Evolutionary conservation across 2,113 vertebrate species (phyloP), one percentile per base, ranked within the genome.

Genomic region (Cynopterus brachyotis): DNA sequence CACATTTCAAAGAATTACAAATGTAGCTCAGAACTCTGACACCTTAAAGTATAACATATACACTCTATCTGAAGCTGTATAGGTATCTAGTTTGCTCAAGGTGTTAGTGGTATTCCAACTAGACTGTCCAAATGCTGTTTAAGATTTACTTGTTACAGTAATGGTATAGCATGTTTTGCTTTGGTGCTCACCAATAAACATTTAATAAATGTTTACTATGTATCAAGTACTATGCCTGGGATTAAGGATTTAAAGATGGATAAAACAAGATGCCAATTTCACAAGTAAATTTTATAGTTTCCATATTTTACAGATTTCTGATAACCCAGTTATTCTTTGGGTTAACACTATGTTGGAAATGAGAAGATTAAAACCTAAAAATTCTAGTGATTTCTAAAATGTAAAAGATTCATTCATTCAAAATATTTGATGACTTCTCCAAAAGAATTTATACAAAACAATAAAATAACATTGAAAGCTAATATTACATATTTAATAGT

Each of bases 1-100:
- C 81, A 97, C 11, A 98, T 73, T 96, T 87, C 45, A 96, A 84
- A 60, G 50, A 94, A 79, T 96, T 92, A 95, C 37, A 87, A 85
- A 83, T 62, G 50, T 30, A 69, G 55, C 26, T 72, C 55, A 73
- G 91, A 92, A 92, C 42, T 60, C 55, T 94, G 59, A 64, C 20
- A 91, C 57, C 5, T n/a, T 87, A 30, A 79, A 89, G 0, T 60
- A 70, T 2, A 62, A 35, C 6, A 79, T 83, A 60, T 37, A 30
- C 13, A 59, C 10, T 86, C 60, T 57, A 28, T 42, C 28, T 28
- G 59, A 81, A 28, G n/a, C 11, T 62, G 16, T 35, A 6, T 2
- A 75, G 30, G 13, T 88, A 73, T 57, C 40, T 6, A 55, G 42
- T 73, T 86, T 91, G 55, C 28, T 64, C 55, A 89, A 9, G 9